phyloP scores from a whole-genome alignment of 2,113 vertebrate species.

The Poicephalus gulielmi region DNA sequence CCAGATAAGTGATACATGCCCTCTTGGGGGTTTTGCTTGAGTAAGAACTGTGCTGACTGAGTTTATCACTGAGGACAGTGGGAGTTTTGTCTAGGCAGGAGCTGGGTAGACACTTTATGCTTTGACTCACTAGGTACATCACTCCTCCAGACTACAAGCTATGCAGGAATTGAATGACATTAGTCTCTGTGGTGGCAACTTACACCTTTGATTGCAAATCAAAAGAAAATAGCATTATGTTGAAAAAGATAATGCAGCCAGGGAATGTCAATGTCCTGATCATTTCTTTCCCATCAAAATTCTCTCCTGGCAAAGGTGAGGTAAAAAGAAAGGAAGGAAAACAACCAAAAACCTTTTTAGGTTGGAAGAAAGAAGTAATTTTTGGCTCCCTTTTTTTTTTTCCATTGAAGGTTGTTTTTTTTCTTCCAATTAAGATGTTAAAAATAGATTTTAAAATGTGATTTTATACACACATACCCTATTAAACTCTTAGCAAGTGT shows the following conservation, averaged over 20 bases:
- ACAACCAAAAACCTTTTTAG: not conserved
- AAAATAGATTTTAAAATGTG: not conserved
- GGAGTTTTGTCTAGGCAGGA: constrained; percentile 30
- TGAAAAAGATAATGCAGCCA: not conserved
- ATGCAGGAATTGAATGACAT: not conserved
- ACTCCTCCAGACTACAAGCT: not conserved
- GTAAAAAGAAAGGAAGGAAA: not conserved
- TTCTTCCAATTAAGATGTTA: not conserved
- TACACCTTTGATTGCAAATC: not conserved
- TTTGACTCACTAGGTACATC: constrained; percentile 27
- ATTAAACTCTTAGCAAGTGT: not conserved
- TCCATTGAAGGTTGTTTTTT: not conserved
- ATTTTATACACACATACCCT: not conserved
- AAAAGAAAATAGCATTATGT: not conserved
- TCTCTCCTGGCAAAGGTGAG: not conserved
- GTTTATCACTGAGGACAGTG: not conserved
- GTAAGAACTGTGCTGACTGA: constrained; percentile 19
- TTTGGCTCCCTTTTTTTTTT: not conserved
- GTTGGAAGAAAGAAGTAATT: not conserved
- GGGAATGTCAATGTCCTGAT: not conserved
- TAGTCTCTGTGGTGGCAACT: not conserved
- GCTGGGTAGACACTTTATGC: not conserved
- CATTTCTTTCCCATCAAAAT: not conserved
- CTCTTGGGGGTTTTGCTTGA: constrained; percentile 18
- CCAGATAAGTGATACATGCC: not conserved